Evolutionary conservation across 2,888 invertebrate genomes (phyloP).

Genomic region (Drosophila testacea): DNA sequence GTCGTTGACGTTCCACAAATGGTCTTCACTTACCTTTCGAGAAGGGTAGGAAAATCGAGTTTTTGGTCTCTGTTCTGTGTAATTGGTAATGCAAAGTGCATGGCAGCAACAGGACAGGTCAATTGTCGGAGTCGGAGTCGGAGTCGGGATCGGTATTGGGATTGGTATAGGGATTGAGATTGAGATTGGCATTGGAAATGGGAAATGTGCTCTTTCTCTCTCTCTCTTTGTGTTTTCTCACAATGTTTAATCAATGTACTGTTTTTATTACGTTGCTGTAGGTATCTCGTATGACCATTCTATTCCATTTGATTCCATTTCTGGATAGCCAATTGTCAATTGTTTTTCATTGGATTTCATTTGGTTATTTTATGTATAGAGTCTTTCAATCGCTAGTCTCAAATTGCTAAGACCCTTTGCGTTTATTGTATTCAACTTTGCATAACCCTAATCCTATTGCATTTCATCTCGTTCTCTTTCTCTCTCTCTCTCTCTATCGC

Average conservation of each 20-base stretch:
- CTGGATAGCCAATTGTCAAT: constrained; percentile 34
- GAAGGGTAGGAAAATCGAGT: not conserved
- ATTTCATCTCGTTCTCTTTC: not conserved
- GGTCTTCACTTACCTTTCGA: constrained; percentile 39
- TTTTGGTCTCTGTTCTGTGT: constrained; percentile 25
- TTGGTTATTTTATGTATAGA: constrained; percentile 7
- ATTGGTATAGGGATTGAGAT: not conserved
- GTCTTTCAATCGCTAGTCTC: constrained; percentile 32
- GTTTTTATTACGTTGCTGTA: constrained; percentile 15
- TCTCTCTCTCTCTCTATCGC: not conserved
- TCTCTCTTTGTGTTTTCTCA: not conserved
- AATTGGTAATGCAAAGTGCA: constrained; percentile 80
- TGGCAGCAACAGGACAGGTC: constrained; percentile 48
- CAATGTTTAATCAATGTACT: constrained; percentile 64
- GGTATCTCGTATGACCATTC: not conserved
- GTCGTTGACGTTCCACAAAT: constrained; percentile 56
- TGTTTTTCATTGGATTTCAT: constrained; percentile 48
- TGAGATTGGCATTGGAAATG: not conserved
- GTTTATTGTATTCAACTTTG: constrained; percentile 34
- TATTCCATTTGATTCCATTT: constrained; percentile 12
- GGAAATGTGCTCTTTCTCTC: too few species aligned
- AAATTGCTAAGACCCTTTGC: constrained; percentile 18
- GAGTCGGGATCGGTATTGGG: not conserved
- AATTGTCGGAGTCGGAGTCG: constrained; percentile 25
- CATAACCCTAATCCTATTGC: constrained; percentile 45